These are phyloP conservation scores for Cartodere bifasciata DNA, from an alignment of 2,888 invertebrate genomes.

Conservation along the genomic window DNA sequence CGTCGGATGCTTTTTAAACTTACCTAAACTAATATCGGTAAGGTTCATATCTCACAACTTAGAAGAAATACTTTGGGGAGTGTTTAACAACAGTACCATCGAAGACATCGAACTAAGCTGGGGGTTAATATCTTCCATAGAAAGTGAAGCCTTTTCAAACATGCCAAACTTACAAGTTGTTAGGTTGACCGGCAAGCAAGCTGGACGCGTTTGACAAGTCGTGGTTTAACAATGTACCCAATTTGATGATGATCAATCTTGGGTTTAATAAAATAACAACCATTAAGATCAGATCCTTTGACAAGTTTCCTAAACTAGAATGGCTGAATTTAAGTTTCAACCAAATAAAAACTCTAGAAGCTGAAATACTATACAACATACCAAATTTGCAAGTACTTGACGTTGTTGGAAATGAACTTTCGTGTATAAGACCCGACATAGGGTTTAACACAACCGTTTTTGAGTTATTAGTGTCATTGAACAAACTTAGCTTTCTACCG, in stretches of 20 bases:
- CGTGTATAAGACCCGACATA: too few relatives aligned
- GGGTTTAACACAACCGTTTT: too few relatives aligned
- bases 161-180: not conserved
- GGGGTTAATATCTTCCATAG: too few relatives aligned
- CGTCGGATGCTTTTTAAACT: conserved; percentile 1
- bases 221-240: not conserved
- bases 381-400: too few relatives aligned
- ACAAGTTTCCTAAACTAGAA: conserved; percentile 1
- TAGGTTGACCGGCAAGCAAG: too few relatives aligned
- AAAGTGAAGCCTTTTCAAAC: conserved; percentile 1
- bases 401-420: too few relatives aligned
- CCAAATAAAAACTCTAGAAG: not conserved
- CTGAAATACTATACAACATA: not conserved
- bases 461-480: too few relatives aligned
- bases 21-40: not conserved
- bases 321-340: conserved; percentile 1
- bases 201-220: not conserved
- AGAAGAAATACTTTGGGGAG: not conserved
- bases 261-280: not conserved
- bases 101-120: not conserved
- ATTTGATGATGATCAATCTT: not conserved
- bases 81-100: not conserved
- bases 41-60: not conserved
- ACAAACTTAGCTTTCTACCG: not conserved
- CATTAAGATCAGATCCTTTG: conserved; percentile 1